Percentiles rank a stretch among this genome's conserved stretches.
These are phyloP conservation scores for Pristionchus arcanus DNA, from an alignment of 2,888 invertebrate species.

Conservation along the genomic window DNA sequence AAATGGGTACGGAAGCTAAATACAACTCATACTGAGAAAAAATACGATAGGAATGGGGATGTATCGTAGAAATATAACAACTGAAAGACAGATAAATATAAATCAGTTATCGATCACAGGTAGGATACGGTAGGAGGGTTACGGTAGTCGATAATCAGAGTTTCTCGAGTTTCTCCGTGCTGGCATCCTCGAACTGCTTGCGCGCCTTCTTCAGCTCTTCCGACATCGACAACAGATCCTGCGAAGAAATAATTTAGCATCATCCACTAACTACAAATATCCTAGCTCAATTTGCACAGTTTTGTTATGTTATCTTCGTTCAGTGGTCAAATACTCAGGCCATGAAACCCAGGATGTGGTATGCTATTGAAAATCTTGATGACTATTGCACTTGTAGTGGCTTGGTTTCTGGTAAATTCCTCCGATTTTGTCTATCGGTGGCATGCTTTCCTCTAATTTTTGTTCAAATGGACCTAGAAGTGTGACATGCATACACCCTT, in stretches of 20 bases:
- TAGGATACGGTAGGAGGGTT: background rate
- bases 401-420: too few species aligned
- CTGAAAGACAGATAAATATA: background rate
- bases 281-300: too few species aligned
- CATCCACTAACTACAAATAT: too few species aligned
- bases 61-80: background rate
- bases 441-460: too few species aligned
- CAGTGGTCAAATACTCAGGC: too few species aligned
- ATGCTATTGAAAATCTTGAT: too few species aligned
- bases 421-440: too few species aligned
- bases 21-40: background rate
- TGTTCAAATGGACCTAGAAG: too few species aligned
- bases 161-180: background rate
- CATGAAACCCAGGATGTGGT: too few species aligned
- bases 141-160: slow-evolving; percentile 11
- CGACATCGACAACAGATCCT: slow-evolving; percentile 85
- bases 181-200: slow-evolving; percentile 94
- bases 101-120: background rate
- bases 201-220: slow-evolving; percentile 98
- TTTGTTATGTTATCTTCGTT: too few species aligned
- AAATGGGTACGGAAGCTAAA: slow-evolving; percentile 8
- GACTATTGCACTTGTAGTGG: too few species aligned
- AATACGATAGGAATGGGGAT: background rate
- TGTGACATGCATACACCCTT: too few species aligned
- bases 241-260: background rate